Conservation (phyloP, 2,797 vertebrate species). For the Falco rusticolus region DNA sequence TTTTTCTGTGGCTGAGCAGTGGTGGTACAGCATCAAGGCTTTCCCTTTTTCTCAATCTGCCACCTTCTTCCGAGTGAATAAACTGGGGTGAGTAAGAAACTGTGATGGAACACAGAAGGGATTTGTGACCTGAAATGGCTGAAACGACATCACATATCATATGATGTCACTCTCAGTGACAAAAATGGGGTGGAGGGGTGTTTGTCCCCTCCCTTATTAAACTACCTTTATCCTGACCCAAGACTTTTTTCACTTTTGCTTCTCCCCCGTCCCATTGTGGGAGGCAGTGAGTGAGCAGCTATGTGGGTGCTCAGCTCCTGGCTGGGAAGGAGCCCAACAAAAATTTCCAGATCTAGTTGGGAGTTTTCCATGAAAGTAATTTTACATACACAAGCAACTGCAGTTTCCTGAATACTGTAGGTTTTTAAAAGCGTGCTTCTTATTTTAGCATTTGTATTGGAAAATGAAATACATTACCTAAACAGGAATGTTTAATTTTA, state of each 20-base stretch:
- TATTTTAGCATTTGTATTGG: not conserved
- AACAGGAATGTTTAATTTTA: not conserved
- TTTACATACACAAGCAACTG: not conserved
- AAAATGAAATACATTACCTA: not conserved
- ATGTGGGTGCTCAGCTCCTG: not conserved
- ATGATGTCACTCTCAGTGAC: not conserved
- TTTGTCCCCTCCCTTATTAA: not conserved
- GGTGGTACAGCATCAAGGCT: not conserved
- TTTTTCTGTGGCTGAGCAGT: not conserved
- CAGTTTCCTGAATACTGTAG: not conserved
- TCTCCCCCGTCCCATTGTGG: not conserved
- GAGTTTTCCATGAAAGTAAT: not conserved
- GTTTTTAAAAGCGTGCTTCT: not conserved
- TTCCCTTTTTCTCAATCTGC: not conserved
- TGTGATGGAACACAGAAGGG: not conserved
- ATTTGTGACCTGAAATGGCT: fast-evolving
- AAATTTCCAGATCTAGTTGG: not conserved
- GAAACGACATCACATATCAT: not conserved
- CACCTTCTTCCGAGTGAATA: not conserved
- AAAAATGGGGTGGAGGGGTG: not conserved
- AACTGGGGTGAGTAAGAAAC: not conserved
- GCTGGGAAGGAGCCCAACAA: not conserved
- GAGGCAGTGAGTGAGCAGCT: not conserved
- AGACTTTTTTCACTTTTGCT: not conserved
- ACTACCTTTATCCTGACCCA: not conserved